Percentiles rank a stretch among this genome's conserved stretches.
Evolutionary conservation across 2,888 invertebrate genomes (phyloP).

Genomic region (Sphaeridia pumilis): DNA sequence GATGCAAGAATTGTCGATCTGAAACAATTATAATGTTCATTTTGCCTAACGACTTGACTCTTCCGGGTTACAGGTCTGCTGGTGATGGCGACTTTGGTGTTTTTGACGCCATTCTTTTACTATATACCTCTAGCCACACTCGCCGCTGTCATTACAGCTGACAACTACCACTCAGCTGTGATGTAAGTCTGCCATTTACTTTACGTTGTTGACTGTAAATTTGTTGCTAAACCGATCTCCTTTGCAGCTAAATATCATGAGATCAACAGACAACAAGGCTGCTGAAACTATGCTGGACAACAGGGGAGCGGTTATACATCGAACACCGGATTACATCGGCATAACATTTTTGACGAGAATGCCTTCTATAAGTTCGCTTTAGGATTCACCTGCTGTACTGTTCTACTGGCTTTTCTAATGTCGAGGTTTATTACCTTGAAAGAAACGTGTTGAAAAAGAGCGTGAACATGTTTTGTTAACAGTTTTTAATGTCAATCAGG

Average conservation of each 20-base stretch:
- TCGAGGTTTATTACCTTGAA: conserved; percentile 78
- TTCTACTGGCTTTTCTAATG: conserved; percentile 66
- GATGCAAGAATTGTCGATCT: background rate
- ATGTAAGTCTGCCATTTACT: too few species aligned
- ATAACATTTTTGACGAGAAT: conserved; percentile 95
- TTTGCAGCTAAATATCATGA: conserved; percentile 56
- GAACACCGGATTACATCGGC: conserved; percentile 50
- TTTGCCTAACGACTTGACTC: conserved; percentile 37
- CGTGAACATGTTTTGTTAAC: too few species aligned
- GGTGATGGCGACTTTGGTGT: conserved; percentile 68
- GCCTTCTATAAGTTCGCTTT: conserved; percentile 88
- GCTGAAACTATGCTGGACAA: conserved; percentile 83
- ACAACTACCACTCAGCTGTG: too few species aligned
- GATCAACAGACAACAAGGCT: conserved; percentile 57
- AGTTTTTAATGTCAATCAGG: too few species aligned
- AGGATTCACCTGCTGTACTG: conserved; percentile 64
- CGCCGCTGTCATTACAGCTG: conserved; percentile 75
- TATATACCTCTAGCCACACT: conserved; percentile 79
- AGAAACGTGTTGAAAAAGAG: too few species aligned
- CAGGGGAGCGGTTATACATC: conserved; percentile 69
- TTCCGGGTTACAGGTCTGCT: conserved; percentile 53
- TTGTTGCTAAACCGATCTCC: too few species aligned
- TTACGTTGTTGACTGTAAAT: too few species aligned
- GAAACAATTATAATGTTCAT: background rate
- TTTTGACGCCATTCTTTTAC: conserved; percentile 79